Evolutionary conservation across 2,797 vertebrate species (phyloP).

Genomic region (Chaetodon trifasciatus): DNA sequence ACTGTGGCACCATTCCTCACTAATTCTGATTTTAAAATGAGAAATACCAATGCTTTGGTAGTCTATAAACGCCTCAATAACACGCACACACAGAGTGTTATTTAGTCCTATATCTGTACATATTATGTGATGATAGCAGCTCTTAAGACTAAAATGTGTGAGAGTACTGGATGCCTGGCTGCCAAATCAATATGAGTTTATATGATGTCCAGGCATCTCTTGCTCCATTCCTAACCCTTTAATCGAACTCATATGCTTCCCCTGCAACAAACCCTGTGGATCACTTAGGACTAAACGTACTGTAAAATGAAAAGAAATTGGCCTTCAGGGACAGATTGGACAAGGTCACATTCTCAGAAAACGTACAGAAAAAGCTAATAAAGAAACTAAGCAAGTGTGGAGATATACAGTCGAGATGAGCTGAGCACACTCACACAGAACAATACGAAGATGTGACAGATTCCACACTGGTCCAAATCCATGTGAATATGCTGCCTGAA

Average conservation of each 20-base stretch:
- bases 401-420: background rate
- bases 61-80: background rate
- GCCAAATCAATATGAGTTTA: slow-evolving; percentile 29
- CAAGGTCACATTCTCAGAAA: slow-evolving; percentile 28
- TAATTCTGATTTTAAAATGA: slow-evolving; percentile 10
- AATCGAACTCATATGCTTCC: slow-evolving; percentile 35
- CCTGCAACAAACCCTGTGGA: slow-evolving; percentile 29
- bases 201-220: slow-evolving; percentile 23
- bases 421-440: background rate
- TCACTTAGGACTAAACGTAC: slow-evolving; percentile 14
- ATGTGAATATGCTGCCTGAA: background rate
- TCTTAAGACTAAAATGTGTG: slow-evolving; percentile 1
- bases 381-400: slow-evolving; percentile 1
- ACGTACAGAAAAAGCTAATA: background rate
- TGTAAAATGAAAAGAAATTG: slow-evolving; percentile 42
- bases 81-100: background rate
- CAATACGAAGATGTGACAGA: background rate
- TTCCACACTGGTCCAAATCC: slow-evolving; percentile 6
- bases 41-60: background rate
- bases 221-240: slow-evolving; percentile 26
- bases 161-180: slow-evolving; percentile 11
- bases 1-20: too few relatives aligned
- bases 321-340: slow-evolving; percentile 9
- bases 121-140: slow-evolving; percentile 1
- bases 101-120: background rate